Evolutionary conservation across 2,113 vertebrate genomes (phyloP).

Genomic region (Crypturellus undulatus): DNA sequence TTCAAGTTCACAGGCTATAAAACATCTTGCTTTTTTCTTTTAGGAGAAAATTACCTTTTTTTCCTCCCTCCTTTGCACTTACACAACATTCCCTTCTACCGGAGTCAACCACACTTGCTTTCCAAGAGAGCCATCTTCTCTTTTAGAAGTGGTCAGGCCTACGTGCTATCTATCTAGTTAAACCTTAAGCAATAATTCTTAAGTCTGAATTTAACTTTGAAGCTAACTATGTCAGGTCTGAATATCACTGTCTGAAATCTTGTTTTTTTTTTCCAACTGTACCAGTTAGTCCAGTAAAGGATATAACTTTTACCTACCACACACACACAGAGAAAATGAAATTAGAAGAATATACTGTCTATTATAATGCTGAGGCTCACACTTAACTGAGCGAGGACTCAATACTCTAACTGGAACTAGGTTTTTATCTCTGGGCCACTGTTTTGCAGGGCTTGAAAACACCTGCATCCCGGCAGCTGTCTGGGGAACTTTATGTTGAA

Average conservation of each 20-base stretch:
- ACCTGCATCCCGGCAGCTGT: not conserved
- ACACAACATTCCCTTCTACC: not conserved
- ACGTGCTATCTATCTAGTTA: not conserved
- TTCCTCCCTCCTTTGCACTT: not conserved
- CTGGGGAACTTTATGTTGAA: not conserved
- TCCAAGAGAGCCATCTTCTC: not conserved
- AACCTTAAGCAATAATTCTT: not conserved
- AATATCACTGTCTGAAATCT: not conserved
- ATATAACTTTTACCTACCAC: not conserved
- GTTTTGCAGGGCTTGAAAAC: not conserved
- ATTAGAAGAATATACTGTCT: not conserved
- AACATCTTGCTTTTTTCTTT: not conserved
- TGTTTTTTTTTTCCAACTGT: not conserved
- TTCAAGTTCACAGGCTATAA: not conserved
- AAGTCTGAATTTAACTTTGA: not conserved
- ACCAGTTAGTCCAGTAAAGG: not conserved
- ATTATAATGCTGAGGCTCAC: not conserved
- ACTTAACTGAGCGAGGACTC: not conserved
- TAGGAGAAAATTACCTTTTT: not conserved
- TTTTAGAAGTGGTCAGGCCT: not conserved
- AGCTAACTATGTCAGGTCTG: not conserved
- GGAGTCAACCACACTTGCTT: not conserved
- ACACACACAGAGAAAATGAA: not conserved
- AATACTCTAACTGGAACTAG: not conserved
- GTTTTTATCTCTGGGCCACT: not conserved